Conservation (phyloP, 2,113 vertebrate species). For the Epinephelus lanceolatus region DNA sequence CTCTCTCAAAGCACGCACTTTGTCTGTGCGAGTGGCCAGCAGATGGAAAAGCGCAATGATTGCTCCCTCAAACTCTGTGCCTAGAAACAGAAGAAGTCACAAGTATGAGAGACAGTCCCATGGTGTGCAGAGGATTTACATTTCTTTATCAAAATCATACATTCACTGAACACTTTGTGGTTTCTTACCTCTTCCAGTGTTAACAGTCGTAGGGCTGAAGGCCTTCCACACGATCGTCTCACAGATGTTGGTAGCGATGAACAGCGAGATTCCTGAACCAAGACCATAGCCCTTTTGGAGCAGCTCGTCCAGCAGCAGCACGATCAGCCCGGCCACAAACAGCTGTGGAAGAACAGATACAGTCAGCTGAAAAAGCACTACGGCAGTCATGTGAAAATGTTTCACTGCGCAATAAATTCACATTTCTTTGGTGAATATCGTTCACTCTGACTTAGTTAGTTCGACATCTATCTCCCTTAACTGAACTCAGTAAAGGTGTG, state of each 20-base stretch:
- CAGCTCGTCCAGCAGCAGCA: conserved; percentile 96
- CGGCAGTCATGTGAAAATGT: not conserved
- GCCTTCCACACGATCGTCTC: conserved; percentile 99
- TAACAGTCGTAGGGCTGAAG: conserved; percentile 98
- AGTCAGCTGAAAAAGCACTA: conserved; percentile 5
- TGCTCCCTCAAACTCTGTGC: conserved; percentile 98
- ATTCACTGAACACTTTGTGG: not conserved
- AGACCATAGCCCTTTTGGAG: conserved; percentile 98
- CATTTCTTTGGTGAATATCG: not conserved
- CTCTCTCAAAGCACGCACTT: conserved; percentile 96
- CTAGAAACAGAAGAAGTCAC: conserved; percentile 73
- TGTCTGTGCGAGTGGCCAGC: conserved; percentile 96
- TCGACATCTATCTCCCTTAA: not conserved
- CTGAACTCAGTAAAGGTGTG: not conserved
- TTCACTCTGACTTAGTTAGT: not conserved
- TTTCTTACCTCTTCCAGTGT: conserved; percentile 94
- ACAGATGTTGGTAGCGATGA: conserved; percentile 99
- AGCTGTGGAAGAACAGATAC: conserved; percentile 82
- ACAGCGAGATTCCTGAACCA: conserved; percentile 97
- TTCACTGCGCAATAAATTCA: not conserved
- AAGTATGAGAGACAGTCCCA: not conserved
- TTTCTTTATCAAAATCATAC: not conserved
- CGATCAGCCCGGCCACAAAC: conserved; percentile 97
- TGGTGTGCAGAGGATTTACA: not conserved
- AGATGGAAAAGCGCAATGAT: conserved; percentile 98